phyloP scores from a whole-genome alignment of 2,797 vertebrate genomes.

The Bradypodion ventrale region DNA sequence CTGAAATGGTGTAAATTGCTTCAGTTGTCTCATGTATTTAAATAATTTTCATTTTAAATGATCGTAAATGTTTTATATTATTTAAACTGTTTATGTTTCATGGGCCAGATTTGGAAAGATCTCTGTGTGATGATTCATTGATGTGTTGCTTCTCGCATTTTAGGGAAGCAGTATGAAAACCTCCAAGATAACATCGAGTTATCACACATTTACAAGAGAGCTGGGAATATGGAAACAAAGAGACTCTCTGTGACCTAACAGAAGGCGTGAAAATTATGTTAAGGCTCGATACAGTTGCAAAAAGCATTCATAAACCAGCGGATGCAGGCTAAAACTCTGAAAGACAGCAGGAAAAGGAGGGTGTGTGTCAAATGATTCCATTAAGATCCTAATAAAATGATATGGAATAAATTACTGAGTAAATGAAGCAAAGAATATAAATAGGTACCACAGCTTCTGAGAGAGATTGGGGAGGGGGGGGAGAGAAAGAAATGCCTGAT shows the following conservation, averaged over 20 bases:
- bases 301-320: slow-evolving; percentile 44
- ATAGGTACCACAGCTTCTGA: background rate
- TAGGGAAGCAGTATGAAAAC: slow-evolving; percentile 25
- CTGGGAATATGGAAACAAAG: background rate
- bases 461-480: too few species aligned
- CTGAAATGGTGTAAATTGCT: too few species aligned
- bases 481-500: background rate
- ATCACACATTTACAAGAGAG: slow-evolving; percentile 27
- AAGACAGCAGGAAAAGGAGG: slow-evolving; percentile 30
- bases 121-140: too few species aligned
- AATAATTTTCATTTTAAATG: too few species aligned
- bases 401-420: slow-evolving; percentile 44
- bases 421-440: slow-evolving; percentile 43
- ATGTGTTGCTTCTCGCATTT: background rate
- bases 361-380: slow-evolving; percentile 33
- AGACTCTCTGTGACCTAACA: background rate
- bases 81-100: too few species aligned
- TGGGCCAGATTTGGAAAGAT: too few species aligned
- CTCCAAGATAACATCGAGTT: slow-evolving; percentile 36
- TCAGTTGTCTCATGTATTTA: too few species aligned
- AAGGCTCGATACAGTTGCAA: slow-evolving; percentile 26
- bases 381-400: slow-evolving; percentile 46
- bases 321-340: slow-evolving; percentile 31
- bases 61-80: too few species aligned
- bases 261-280: slow-evolving; percentile 37